Percentiles rank a stretch among this genome's conserved stretches.
phyloP scores from a whole-genome alignment of 2,797 vertebrate species.

The Gymnoscopelus microlampas region DNA sequence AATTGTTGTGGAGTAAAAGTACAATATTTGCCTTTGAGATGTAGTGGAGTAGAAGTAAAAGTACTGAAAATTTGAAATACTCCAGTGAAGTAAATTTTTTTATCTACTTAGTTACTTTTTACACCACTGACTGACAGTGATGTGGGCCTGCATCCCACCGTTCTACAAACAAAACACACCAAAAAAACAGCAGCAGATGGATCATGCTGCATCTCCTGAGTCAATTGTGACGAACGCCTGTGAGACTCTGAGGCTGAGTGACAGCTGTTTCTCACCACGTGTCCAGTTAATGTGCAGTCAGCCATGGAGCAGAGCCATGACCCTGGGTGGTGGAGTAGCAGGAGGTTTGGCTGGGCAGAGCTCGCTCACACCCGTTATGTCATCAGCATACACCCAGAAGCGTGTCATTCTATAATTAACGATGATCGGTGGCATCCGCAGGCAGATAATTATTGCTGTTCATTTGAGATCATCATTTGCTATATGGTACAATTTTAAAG shows the following conservation, averaged over 20 bases:
- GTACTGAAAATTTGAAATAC: no score
- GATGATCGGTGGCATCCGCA: slow-evolving; percentile 4
- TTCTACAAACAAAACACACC: slow-evolving; percentile 16
- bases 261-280: slow-evolving; percentile 68
- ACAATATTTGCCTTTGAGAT: no score
- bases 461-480: no score
- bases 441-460: no score
- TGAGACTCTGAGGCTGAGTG: slow-evolving; percentile 53
- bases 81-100: no score
- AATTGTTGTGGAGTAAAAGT: no score
- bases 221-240: slow-evolving; percentile 63
- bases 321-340: slow-evolving; percentile 24
- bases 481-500: no score
- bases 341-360: slow-evolving; percentile 26
- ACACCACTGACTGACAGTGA: slow-evolving; percentile 8
- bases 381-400: slow-evolving; percentile 31
- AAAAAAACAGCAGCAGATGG: slow-evolving; percentile 72
- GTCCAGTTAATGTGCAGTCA: slow-evolving; percentile 57
- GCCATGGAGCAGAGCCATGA: slow-evolving; percentile 23
- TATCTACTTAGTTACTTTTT: no score
- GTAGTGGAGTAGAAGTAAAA: no score
- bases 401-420: slow-evolving; percentile 20
- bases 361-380: slow-evolving; percentile 52
- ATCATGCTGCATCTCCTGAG: slow-evolving; percentile 52
- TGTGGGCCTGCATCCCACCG: slow-evolving; percentile 38